Evolutionary conservation across 2,888 invertebrate genomes (phyloP), one percentile per base, ranked within the genome.

Genomic region (Fabriciana adippe): DNA sequence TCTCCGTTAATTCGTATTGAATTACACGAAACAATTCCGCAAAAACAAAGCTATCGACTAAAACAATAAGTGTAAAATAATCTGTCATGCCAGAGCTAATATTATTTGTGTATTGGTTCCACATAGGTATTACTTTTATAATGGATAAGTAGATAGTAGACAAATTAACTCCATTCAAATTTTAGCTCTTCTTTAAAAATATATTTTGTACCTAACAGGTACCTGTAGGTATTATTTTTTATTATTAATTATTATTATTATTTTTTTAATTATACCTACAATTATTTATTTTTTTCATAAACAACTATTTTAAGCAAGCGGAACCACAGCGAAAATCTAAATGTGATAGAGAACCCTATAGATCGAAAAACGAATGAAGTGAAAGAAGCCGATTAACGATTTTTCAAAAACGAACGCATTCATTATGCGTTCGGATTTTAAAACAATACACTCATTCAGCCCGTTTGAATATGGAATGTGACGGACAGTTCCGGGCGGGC

Each of bases 1-100:
- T 81, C 72, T 81, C 87, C 87, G 87, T 89, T 92, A 92, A 92
- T 92, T 89, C 90, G 82, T 92, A 92, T 92, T 90, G 90, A 90
- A 85, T 92, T 92, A 87, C 92, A 80, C 77, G 78, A 82, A 83
- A 89, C 76, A 76, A 77, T 74, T 72, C 73, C 55, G 61, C 59
- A 57, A 70, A 71, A 76, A 83, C 86, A 86, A 86, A 84, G 81
- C 69, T 67, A 70, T 71, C 71, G 63, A 66, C 61, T 66, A 65
- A 71, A 71, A 71, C 71, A 71, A 70, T 66, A 47, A 55, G 62
- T 41, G 18, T 56, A 64, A 70, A 66, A 66, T 63, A 66, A 66
- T 74, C 75, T 41, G 16, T 41, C 18, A 11, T n/a, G 15, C 15
- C 1, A 41, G 11, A 41, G 35, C 35, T 41, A 41, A 41, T 41